Evolutionary conservation across 2,888 invertebrate species (phyloP).

Genomic region (Idaea aversata): DNA sequence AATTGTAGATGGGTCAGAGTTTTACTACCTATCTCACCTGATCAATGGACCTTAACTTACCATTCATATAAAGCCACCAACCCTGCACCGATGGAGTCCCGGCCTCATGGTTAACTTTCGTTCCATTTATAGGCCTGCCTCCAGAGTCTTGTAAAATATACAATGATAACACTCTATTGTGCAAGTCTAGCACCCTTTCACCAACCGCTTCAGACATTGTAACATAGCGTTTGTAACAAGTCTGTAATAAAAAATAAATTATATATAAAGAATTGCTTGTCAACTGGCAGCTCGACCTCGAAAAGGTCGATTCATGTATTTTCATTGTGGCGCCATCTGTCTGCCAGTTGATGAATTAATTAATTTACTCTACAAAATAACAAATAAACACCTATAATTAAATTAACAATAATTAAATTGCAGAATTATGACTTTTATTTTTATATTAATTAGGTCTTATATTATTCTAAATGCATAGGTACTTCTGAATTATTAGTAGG

Average conservation of each 20-base stretch:
- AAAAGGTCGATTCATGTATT: too few relatives aligned
- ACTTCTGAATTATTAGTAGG: too few relatives aligned
- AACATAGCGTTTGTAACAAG: conserved; percentile 86
- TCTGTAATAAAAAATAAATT: too few relatives aligned
- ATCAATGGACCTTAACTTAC: conserved; percentile 50
- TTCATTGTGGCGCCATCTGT: too few relatives aligned
- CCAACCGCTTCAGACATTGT: conserved; percentile 93
- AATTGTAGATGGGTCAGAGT: too few relatives aligned
- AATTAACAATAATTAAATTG: neutral
- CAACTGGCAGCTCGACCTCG: too few relatives aligned
- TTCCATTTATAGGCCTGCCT: conserved; percentile 86
- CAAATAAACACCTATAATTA: neutral
- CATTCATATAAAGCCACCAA: conserved; percentile 94
- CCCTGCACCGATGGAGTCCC: conserved; percentile 92
- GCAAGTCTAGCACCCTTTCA: conserved; percentile 89
- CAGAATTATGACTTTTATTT: too few relatives aligned
- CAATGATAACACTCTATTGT: conserved; percentile 87
- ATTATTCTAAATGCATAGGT: too few relatives aligned
- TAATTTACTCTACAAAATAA: neutral
- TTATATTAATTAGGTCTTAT: too few relatives aligned
- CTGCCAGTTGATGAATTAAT: too few relatives aligned
- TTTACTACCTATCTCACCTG: neutral
- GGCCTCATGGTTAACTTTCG: conserved; percentile 78
- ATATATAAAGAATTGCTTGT: too few relatives aligned
- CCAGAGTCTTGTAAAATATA: conserved; percentile 92